Percentiles rank a stretch among this genome's conserved stretches.
These are phyloP conservation scores for Typhlichthys eigenmanni DNA, from an alignment of 2,797 vertebrate genomes.

Conservation along the genomic window DNA sequence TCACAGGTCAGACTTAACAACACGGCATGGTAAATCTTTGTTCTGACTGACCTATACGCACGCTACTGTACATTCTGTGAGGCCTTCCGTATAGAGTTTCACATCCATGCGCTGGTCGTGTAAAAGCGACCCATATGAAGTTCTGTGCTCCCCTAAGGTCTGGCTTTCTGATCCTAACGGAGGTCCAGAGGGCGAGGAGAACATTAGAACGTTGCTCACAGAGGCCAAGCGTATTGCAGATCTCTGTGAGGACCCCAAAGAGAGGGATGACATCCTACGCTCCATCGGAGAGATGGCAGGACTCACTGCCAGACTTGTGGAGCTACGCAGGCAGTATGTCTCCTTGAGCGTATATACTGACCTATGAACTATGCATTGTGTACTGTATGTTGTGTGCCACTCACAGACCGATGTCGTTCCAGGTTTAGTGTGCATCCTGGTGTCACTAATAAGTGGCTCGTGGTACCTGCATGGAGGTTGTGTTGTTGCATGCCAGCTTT, in stretches of 20 bases:
- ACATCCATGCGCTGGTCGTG: not conserved
- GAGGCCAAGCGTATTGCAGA: constrained; percentile 96
- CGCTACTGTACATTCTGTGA: not conserved
- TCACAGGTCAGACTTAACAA: constrained; percentile 84
- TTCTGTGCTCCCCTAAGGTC: constrained; percentile 72
- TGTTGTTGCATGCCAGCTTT: constrained; percentile 61
- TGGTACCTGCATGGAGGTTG: constrained; percentile 56
- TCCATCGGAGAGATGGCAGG: constrained; percentile 95
- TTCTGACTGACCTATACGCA: not conserved
- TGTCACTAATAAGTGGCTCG: constrained; percentile 47
- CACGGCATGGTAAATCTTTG: constrained; percentile 20
- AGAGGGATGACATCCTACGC: constrained; percentile 94
- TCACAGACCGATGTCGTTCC: constrained; percentile 42
- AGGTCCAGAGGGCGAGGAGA: constrained; percentile 93
- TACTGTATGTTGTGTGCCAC: constrained; percentile 36
- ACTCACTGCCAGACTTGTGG: constrained; percentile 87
- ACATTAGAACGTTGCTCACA: constrained; percentile 87
- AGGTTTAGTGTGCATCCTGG: constrained; percentile 55
- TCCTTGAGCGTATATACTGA: not conserved
- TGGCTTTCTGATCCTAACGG: constrained; percentile 96
- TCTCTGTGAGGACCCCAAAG: constrained; percentile 94
- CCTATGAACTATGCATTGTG: not conserved
- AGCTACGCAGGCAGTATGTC: constrained; percentile 88
- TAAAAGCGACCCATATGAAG: not conserved
- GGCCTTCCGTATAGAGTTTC: not conserved